Percentiles rank a stretch among this genome's conserved stretches.
These are phyloP conservation scores for Chaetops frenatus DNA, from an alignment of 2,113 vertebrate species.

Conservation along the genomic window DNA sequence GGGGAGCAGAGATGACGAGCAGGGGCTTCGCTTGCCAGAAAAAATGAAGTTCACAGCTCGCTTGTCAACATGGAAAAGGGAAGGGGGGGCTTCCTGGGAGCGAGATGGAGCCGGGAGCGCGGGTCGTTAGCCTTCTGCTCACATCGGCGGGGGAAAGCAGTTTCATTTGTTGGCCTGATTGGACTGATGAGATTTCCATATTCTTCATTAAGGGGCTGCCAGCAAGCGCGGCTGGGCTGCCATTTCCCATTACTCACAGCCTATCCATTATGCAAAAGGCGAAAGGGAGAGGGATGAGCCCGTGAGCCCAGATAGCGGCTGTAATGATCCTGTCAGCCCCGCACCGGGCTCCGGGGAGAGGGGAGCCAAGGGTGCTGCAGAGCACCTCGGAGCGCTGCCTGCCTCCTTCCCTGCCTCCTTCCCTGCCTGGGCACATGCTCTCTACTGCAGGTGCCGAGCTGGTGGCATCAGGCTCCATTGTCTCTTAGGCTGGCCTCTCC, in stretches of 20 bases:
- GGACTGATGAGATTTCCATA: slow-evolving; percentile 75
- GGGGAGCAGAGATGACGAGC: neutral
- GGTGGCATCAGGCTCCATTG: neutral
- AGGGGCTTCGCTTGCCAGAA: neutral
- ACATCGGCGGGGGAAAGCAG: slow-evolving; percentile 59
- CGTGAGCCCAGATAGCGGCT: slow-evolving; percentile 30
- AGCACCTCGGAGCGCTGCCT: neutral
- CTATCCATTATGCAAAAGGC: slow-evolving; percentile 71
- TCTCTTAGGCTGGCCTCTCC: neutral
- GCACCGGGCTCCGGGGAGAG: neutral
- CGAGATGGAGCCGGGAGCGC: neutral
- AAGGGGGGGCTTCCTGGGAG: slow-evolving; percentile 39
- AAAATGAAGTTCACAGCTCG: slow-evolving; percentile 50
- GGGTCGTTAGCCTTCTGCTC: slow-evolving; percentile 69
- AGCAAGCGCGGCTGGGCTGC: slow-evolving; percentile 64
- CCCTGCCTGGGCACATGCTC: neutral
- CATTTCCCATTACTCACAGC: slow-evolving; percentile 72
- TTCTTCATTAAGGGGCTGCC: slow-evolving; percentile 74
- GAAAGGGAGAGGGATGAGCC: slow-evolving; percentile 43
- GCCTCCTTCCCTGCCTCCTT: neutral
- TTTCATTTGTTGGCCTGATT: slow-evolving; percentile 72
- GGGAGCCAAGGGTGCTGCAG: neutral
- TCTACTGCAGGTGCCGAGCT: neutral
- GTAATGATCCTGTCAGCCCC: slow-evolving; percentile 55
- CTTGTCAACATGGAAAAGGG: slow-evolving; percentile 22